A percentile compares a stretch with the other conserved stretches of the same genome.
Conservation (phyloP, 2,113 vertebrate genomes). For the Ameiurus melas region DNA sequence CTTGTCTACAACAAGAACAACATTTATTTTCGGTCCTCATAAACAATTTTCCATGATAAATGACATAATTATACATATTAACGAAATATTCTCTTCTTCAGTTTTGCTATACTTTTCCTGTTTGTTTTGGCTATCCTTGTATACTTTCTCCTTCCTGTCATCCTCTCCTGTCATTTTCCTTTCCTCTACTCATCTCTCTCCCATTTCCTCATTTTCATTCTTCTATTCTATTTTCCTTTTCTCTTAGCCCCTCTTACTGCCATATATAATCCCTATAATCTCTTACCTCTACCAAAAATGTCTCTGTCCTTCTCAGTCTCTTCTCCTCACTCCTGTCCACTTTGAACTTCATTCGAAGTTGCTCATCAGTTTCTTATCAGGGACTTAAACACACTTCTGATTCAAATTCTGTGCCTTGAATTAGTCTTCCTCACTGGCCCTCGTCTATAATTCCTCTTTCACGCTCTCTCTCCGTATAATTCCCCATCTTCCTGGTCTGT, state of each 20-base stretch:
- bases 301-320: background rate
- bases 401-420: background rate
- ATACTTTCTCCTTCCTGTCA: background rate
- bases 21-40: too few relatives aligned
- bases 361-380: slow-evolving; percentile 2
- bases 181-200: background rate
- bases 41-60: too few relatives aligned
- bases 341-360: background rate
- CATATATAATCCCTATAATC: background rate
- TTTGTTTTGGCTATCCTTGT: background rate
- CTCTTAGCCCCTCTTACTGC: background rate
- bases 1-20: too few relatives aligned
- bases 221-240: background rate
- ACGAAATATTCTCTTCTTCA: background rate
- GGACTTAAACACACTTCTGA: slow-evolving; percentile 1
- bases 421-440: slow-evolving; percentile 10
- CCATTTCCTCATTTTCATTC: background rate
- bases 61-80: too few relatives aligned
- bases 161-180: background rate
- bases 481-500: slow-evolving; percentile 21
- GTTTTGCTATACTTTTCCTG: background rate
- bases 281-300: background rate
- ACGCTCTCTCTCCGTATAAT: slow-evolving; percentile 10
- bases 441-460: slow-evolving; percentile 16
- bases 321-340: background rate